Evolutionary conservation across 2,797 vertebrate species (phyloP).

Genomic region (Paratrypauchen microcephalus): DNA sequence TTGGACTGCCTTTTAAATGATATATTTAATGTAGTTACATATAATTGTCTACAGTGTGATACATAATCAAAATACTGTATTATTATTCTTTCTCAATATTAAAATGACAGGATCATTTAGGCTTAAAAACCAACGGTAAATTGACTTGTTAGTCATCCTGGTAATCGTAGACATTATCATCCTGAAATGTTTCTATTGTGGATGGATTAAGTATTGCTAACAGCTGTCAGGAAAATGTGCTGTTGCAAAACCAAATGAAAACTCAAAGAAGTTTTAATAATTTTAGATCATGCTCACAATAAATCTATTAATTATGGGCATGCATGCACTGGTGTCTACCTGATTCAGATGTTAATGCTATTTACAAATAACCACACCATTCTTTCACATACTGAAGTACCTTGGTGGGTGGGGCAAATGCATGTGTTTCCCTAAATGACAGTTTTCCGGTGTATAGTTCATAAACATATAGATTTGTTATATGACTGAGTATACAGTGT

Average conservation of each 20-base stretch:
- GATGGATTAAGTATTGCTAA: too few relatives aligned
- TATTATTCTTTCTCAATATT: not conserved
- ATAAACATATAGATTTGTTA: conserved; percentile 13
- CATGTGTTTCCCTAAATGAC: not conserved
- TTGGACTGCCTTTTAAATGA: not conserved
- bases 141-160: not conserved
- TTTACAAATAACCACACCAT: too few relatives aligned
- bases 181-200: too few relatives aligned
- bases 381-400: too few relatives aligned
- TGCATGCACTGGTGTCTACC: too few relatives aligned
- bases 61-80: not conserved
- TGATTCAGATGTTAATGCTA: too few relatives aligned
- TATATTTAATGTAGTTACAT: not conserved
- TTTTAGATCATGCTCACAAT: too few relatives aligned
- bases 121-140: not conserved
- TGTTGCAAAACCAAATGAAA: too few relatives aligned
- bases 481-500: conserved; percentile 11
- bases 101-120: not conserved
- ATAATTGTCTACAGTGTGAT: not conserved
- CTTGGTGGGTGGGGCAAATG: too few relatives aligned
- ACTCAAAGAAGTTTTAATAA: too few relatives aligned
- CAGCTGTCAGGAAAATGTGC: too few relatives aligned
- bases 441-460: not conserved
- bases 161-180: not conserved
- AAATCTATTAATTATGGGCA: too few relatives aligned